Percentiles rank a stretch among this genome's conserved stretches.
Evolutionary conservation across 2,113 vertebrate species (phyloP).

Genomic region (Brevimyrus niger): DNA sequence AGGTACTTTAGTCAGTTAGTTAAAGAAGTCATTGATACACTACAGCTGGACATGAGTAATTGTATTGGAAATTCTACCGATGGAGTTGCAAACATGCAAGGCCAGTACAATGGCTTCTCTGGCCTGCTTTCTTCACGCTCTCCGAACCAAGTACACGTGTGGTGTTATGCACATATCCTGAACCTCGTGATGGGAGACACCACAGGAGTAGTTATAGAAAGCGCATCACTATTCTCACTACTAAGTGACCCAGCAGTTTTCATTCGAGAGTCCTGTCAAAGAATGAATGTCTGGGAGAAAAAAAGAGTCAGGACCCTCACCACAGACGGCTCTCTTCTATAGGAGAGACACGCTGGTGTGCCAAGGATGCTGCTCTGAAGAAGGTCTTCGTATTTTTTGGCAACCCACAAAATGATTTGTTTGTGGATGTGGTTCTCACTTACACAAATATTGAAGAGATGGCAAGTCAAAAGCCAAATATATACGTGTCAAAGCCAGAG

Average conservation of each 20-base stretch:
- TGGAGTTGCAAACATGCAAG: neutral
- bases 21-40: too few species aligned
- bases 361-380: constrained; percentile 17
- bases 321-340: constrained; percentile 14
- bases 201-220: neutral
- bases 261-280: neutral
- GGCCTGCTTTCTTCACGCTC: neutral
- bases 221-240: constrained; percentile 12
- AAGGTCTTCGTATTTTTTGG: constrained; percentile 26
- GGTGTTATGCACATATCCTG: constrained; percentile 20
- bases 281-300: constrained; percentile 17
- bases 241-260: constrained; percentile 21
- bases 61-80: neutral
- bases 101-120: neutral
- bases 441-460: neutral
- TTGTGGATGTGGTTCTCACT: constrained; percentile 14
- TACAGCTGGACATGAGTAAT: too few species aligned
- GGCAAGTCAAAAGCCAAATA: neutral
- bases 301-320: constrained; percentile 9
- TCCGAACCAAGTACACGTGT: constrained; percentile 20
- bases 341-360: constrained; percentile 23
- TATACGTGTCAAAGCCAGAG: neutral
- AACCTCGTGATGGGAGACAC: constrained; percentile 19
- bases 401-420: constrained; percentile 9
- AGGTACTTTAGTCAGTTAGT: too few species aligned